A percentile compares a stretch with the other conserved stretches of the same genome.
phyloP scores from a whole-genome alignment of 2,797 vertebrate genomes.

The Acanthurus tractus region DNA sequence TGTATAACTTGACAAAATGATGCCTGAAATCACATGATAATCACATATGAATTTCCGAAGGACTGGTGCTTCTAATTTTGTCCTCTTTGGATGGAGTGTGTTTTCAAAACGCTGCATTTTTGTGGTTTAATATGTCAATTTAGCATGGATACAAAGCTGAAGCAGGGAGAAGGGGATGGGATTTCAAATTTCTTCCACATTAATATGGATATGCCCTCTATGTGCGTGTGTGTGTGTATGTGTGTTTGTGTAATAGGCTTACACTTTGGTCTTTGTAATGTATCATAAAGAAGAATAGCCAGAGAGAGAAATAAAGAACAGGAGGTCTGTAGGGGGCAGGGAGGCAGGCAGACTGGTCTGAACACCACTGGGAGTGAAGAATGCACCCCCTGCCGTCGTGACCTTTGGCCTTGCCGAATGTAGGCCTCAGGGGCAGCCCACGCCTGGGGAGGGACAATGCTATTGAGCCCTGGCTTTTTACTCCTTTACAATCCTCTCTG shows the following conservation, averaged over 20 bases:
- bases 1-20: constrained; percentile 30
- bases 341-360: constrained; percentile 38
- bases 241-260: constrained; percentile 31
- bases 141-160: constrained; percentile 2
- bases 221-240: constrained; percentile 17
- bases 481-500: constrained; percentile 71
- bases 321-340: background rate
- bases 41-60: constrained; percentile 8
- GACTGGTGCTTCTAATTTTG: constrained; percentile 19
- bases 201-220: background rate
- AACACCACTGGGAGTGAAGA: constrained; percentile 67
- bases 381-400: constrained; percentile 71
- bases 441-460: constrained; percentile 78
- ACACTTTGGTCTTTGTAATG: constrained; percentile 36
- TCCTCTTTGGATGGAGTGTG: background rate
- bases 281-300: constrained; percentile 14
- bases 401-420: constrained; percentile 79
- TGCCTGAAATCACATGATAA: constrained; percentile 41
- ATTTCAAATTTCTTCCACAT: constrained; percentile 42
- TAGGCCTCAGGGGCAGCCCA: constrained; percentile 71
- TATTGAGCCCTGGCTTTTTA: constrained; percentile 81
- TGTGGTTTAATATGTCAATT: constrained; percentile 19
- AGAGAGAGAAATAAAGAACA: constrained; percentile 23
- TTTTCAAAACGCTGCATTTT: constrained; percentile 8
- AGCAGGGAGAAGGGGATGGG: constrained; percentile 19